Evolutionary conservation across 92 coral and sea anemone genomes (phyloP).

Genomic region (Chrysogorgia sp.): DNA sequence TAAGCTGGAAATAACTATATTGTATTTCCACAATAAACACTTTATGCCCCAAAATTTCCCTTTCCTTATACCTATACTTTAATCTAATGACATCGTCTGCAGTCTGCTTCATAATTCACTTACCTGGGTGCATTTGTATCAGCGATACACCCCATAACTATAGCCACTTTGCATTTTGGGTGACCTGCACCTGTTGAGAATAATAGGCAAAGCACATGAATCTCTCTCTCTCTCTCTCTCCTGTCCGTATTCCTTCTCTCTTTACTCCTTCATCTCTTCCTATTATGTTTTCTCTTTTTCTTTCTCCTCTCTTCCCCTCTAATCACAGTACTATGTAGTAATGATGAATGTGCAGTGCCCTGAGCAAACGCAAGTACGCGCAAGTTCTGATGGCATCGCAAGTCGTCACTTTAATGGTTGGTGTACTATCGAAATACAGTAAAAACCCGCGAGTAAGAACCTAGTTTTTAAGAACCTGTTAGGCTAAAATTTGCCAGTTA

Average conservation of each 20-base stretch:
- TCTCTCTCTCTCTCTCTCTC: too few relatives aligned
- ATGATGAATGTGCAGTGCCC: too few relatives aligned
- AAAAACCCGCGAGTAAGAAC: too few relatives aligned
- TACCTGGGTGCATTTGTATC: constrained; percentile 73
- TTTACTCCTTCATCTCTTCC: neutral
- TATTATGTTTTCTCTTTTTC: neutral
- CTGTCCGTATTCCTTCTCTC: neutral
- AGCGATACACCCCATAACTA: constrained; percentile 84
- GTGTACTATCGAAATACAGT: too few relatives aligned
- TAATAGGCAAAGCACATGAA: neutral
- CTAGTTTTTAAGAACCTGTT: too few relatives aligned
- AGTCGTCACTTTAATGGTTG: too few relatives aligned
- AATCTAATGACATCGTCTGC: neutral
- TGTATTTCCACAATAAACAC: too few relatives aligned
- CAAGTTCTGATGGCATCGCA: too few relatives aligned
- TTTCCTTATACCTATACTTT: neutral
- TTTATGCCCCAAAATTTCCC: too few relatives aligned
- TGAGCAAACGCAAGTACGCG: too few relatives aligned
- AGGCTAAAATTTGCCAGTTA: neutral
- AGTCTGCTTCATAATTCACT: neutral
- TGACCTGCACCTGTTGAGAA: constrained; percentile 85
- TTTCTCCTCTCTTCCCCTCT: neutral
- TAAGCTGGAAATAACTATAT: too few relatives aligned
- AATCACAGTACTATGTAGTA: too few relatives aligned
- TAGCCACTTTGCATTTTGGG: constrained; percentile 81